A percentile compares a stretch with the other conserved stretches of the same genome.
These are phyloP conservation scores for Microtus californicus DNA, from an alignment of 2,797 vertebrate species.

Conservation along the genomic window DNA sequence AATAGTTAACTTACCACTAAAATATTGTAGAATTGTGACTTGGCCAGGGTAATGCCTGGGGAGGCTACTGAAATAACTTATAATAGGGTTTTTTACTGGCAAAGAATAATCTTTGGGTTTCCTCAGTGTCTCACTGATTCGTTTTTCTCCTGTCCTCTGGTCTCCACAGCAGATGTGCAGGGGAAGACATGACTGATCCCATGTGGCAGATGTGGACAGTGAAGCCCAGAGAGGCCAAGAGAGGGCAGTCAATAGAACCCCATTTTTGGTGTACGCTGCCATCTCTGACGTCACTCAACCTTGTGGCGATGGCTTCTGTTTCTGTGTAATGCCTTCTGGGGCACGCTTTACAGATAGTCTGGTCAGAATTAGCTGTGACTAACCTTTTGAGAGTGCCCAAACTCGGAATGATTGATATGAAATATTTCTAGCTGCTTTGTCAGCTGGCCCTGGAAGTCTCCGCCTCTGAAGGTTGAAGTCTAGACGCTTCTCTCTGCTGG, in stretches of 20 bases:
- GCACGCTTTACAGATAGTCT: slow-evolving; percentile 33
- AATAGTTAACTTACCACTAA: not conserved
- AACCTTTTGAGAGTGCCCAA: slow-evolving; percentile 26
- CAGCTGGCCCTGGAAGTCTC: not conserved
- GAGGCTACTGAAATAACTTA: not conserved
- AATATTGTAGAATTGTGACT: not conserved
- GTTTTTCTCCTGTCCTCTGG: not conserved
- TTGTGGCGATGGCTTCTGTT: not conserved
- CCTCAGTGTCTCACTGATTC: not conserved
- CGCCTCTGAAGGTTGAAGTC: not conserved
- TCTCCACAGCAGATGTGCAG: not conserved
- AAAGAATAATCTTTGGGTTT: not conserved
- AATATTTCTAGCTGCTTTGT: slow-evolving; percentile 19
- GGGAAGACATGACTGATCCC: not conserved
- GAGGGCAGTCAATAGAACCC: too few relatives aligned
- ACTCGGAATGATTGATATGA: slow-evolving; percentile 50
- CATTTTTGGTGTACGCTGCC: fast-evolving
- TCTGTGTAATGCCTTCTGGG: slow-evolving; percentile 16
- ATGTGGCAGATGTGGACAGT: not conserved
- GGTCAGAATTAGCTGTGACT: slow-evolving; percentile 7
- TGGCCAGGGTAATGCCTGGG: not conserved
- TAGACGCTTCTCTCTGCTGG: not conserved
- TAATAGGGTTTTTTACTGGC: not conserved
- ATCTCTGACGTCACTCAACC: not conserved
- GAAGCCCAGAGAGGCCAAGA: not conserved